Percentiles rank a stretch among this genome's conserved stretches.
phyloP scores from a whole-genome alignment of 2,888 invertebrate genomes.

The Elegia similella region DNA sequence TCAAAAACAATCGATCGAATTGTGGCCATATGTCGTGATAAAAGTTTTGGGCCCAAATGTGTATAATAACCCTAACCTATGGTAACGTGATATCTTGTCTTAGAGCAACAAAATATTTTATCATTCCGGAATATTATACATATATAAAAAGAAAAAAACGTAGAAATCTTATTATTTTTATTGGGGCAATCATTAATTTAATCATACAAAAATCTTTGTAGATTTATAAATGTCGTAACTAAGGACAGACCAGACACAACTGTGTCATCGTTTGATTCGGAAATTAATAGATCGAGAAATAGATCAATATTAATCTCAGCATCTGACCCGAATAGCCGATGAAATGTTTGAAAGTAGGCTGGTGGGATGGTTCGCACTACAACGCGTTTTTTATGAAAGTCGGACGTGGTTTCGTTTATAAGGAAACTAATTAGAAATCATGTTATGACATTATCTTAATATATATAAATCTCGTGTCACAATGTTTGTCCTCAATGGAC shows the following conservation, averaged over 20 bases:
- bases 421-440: neutral
- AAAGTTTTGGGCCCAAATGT: neutral
- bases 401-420: neutral
- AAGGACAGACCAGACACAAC: slow-evolving; percentile 15
- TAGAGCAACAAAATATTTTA: neutral
- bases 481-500: too few species aligned
- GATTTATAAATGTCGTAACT: slow-evolving; percentile 25
- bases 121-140: neutral
- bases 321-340: slow-evolving; percentile 24
- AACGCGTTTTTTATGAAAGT: neutral
- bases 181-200: neutral
- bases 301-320: slow-evolving; percentile 26
- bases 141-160: neutral
- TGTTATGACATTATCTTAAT: too few species aligned
- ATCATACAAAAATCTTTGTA: slow-evolving; percentile 2
- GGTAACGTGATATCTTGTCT: neutral
- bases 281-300: slow-evolving; percentile 20
- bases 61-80: neutral
- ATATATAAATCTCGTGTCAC: too few species aligned
- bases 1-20: neutral
- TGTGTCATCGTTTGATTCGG: slow-evolving; percentile 20
- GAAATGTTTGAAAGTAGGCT: slow-evolving; percentile 1
- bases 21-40: neutral
- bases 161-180: neutral
- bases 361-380: neutral